Base-by-base conservation (phyloP, 2,888 invertebrate species). In the Sarcophaga rosellei region DNA sequence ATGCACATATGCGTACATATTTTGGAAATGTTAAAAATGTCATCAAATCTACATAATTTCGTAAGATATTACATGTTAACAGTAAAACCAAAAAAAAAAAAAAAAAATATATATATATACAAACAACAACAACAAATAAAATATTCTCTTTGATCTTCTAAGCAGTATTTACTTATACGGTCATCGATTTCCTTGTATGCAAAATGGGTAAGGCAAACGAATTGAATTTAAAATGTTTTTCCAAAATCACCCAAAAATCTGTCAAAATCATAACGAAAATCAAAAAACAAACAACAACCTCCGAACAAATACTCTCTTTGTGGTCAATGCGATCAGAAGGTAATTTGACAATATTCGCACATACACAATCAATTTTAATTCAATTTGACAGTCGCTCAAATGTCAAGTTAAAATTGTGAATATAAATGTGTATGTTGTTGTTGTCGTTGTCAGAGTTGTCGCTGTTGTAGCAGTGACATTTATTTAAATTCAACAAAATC, bases 341-440 rank as follows among this genome's bases (percentile, higher is more conserved):
- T 84, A 84, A 86, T 86, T 84, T 86, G 86, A 86, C 86, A 86
- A 86, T 84, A 86, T 86, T 81, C 81, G 74, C 84, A 81, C 84
- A 84, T 75, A 84, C 84, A 86, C 66, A 81, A 81, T 75, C 66
- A 86, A 86, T 84, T 70, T 77, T 57, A 81, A 81, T 76, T 65
- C 68, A 81, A 81, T 77, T 77, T 86, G 86, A 86, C 86, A 84
- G 78, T 84, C 66, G 84, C 84, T 84, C 84, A 84, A 86, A 86
- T 86, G 86, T 84, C 86, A 86, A 84, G 84, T 84, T 70, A 84
- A 81, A 84, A 84, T 53, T 86, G 86, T 77, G 81, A 81, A 84
- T 84, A 15, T 53, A 4, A 53, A 15, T 53, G 12, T 53, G 15
- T 4, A 47, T 47, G 59, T 78, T 77, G 53, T 69, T 66, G 35